Conservation (phyloP, 2,888 invertebrate genomes). For the Cheiracanthium punctorium region DNA sequence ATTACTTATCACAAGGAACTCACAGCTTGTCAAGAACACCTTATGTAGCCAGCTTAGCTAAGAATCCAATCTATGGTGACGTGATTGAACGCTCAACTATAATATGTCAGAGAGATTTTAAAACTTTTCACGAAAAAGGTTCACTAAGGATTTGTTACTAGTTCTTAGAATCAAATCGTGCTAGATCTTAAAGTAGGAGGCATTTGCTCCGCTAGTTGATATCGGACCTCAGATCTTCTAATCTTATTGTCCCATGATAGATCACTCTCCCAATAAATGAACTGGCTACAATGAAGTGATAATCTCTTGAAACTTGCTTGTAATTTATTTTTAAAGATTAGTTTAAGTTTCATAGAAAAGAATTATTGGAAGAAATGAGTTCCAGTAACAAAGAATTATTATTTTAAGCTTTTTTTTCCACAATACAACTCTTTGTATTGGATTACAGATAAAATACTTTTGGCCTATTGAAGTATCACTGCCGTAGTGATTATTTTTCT, state of each 20-base stretch:
- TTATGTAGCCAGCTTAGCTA: not conserved
- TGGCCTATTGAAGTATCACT: no score
- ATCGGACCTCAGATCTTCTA: not conserved
- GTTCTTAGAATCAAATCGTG: not conserved
- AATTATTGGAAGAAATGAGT: not conserved
- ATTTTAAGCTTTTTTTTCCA: not conserved
- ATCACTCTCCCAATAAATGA: not conserved
- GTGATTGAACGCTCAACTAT: not conserved
- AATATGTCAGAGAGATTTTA: not conserved
- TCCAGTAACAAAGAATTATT: not conserved
- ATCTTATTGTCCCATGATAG: not conserved
- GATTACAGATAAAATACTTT: no score
- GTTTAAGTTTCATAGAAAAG: not conserved
- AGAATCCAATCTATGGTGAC: not conserved
- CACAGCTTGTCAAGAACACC: not conserved
- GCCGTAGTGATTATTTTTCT: no score
- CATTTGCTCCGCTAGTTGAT: not conserved
- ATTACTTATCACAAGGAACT: no score
- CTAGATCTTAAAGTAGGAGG: not conserved
- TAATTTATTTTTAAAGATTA: not conserved
- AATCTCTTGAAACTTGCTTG: not conserved
- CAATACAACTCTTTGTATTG: not conserved
- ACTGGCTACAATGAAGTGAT: not conserved
- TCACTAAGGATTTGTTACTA: not conserved
- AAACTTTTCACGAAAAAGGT: not conserved